Conservation (phyloP, 1,140 invertebrate species). For the Phthorimaea operculella region DNA sequence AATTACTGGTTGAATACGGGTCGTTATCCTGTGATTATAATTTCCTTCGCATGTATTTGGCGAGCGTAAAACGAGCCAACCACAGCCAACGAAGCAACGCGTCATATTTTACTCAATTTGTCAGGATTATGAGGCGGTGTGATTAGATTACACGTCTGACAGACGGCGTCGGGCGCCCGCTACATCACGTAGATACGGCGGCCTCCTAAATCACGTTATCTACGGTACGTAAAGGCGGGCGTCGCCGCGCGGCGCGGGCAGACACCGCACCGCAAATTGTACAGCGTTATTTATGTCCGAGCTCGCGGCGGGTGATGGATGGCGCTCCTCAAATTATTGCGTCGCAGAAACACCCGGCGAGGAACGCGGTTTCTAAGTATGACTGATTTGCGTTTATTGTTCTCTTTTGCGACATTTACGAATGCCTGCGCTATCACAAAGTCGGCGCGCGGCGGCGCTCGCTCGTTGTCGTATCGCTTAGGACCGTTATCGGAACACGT, state of each 20-base stretch:
- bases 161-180: neutral
- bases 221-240: neutral
- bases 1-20: no score
- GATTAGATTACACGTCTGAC: no score
- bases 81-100: neutral
- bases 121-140: neutral
- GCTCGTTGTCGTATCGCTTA: no score
- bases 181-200: conserved; percentile 1
- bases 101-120: conserved; percentile 1
- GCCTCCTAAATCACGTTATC: neutral
- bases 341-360: neutral
- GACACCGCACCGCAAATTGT: neutral
- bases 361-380: neutral
- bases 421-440: no score
- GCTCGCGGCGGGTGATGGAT: neutral
- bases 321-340: neutral
- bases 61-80: neutral
- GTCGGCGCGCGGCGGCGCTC: no score
- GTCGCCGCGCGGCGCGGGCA: neutral
- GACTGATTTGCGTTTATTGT: neutral
- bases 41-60: neutral
- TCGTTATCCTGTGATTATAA: no score
- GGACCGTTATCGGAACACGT: no score
- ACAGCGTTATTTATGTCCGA: neutral
- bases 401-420: no score